Percentiles rank a stretch among this genome's conserved stretches.
phyloP scores from a whole-genome alignment of 2,888 invertebrate genomes.

The Lycophotia porphyrea region DNA sequence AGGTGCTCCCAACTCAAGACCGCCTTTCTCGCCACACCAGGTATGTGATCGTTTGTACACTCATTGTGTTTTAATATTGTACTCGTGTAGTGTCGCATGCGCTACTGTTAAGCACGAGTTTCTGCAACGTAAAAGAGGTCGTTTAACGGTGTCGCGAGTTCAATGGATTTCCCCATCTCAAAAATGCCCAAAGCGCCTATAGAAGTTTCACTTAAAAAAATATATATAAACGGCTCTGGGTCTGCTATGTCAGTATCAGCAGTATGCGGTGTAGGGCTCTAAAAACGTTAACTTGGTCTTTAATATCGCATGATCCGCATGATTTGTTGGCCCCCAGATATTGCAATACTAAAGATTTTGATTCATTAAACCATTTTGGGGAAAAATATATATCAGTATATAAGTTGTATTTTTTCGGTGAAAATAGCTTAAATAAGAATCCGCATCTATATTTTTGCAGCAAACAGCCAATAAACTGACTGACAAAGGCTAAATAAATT shows the following conservation, averaged over 20 bases:
- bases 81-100: not conserved
- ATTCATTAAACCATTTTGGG: not conserved
- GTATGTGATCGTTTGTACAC: conserved; percentile 70
- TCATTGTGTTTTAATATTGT: not conserved
- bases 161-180: too few relatives aligned
- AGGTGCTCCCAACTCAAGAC: conserved; percentile 86
- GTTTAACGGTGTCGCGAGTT: too few relatives aligned
- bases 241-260: not conserved
- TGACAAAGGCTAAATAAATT: conserved; percentile 12
- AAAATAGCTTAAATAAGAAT: not conserved
- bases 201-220: too few relatives aligned
- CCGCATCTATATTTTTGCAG: not conserved
- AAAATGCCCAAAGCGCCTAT: too few relatives aligned
- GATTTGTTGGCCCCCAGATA: not conserved
- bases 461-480: not conserved
- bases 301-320: conserved; percentile 1
- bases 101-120: not conserved
- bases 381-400: not conserved
- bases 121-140: too few relatives aligned
- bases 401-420: not conserved
- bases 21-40: conserved; percentile 88
- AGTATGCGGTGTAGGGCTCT: not conserved
- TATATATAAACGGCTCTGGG: not conserved
- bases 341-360: not conserved
- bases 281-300: not conserved